Base-by-base conservation (phyloP, 2,797 vertebrate genomes). In the Brachyrhaphis roseni region DNA sequence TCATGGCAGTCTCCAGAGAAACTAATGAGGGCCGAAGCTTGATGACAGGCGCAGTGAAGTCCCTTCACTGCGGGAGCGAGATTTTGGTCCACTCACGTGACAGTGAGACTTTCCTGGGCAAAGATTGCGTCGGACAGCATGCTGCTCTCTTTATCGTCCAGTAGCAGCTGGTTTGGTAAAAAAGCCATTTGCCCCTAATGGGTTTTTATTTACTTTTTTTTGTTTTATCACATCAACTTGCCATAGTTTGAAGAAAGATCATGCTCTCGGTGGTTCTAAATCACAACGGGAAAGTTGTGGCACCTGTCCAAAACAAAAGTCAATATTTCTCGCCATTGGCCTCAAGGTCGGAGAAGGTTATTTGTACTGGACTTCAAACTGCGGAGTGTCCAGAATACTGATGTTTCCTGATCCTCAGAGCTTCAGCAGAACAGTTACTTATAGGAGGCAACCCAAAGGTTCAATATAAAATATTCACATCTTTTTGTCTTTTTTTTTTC, bases 11-110 rank as follows among this genome's bases (percentile, higher is more conserved):
- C 78, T 83, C 76, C 20, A 10, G 78, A 77, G 82, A 80, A 77
- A 43, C 78, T 92, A 91, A 92, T 90, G 88, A 91, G 89, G 79
- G 75, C 1, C 70, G 86, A 90, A 72, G 86, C 80, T 78, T 75
- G 82, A 87, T 76, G 89, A 84, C 6, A 20, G 77, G 73, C 45
- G 78, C 70, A 91, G 90, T 87, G 87, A 89, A 87, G 89, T 84
- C 76, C 68, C 82, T 77, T 85, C 49, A 34, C 74, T 13, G 68
- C 45, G 0, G 20, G 72, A 83, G 79, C n/a, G 49, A 86, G 80
- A 88, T 82, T 74, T 75, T 83, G 86, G 76, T 76, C 55, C 81
- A 74, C 71, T 84, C 64, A 31, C 72, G 66, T 20, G 34, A 84
- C 78, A 66, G 64, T 36, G 28, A 85, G 53, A 77, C 79, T 76